A percentile compares a stretch with the other conserved stretches of the same genome.
phyloP scores from a whole-genome alignment of 2,888 invertebrate species.

The Nomada ferruginata region DNA sequence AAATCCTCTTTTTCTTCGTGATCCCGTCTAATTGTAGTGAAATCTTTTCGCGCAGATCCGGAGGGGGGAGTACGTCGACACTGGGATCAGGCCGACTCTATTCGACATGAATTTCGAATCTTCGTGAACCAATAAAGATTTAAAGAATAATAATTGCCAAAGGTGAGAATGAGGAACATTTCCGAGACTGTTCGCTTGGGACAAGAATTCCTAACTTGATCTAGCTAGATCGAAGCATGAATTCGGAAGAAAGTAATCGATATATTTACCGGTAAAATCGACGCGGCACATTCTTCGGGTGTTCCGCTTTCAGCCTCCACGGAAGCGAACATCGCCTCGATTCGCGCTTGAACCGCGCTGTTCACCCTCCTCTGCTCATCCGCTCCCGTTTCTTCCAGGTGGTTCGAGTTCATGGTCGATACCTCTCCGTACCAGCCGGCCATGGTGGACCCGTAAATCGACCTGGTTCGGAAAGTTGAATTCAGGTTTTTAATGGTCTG shows the following conservation, averaged over 20 bases:
- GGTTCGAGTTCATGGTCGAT: constrained; percentile 64
- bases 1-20: constrained; percentile 53
- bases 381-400: constrained; percentile 79
- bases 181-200: not conserved
- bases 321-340: constrained; percentile 91
- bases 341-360: constrained; percentile 93
- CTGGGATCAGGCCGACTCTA: not conserved
- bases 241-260: constrained; percentile 48
- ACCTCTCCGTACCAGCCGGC: constrained; percentile 76
- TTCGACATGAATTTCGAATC: not conserved
- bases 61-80: not conserved
- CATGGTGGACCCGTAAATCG: constrained; percentile 84
- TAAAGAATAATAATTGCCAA: too few species aligned
- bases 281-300: constrained; percentile 81
- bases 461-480: constrained; percentile 75
- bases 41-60: constrained; percentile 31
- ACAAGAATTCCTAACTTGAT: not conserved
- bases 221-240: not conserved
- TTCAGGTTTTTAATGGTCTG: too few species aligned
- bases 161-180: not conserved
- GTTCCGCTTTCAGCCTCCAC: constrained; percentile 82
- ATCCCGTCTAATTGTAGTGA: constrained; percentile 54
- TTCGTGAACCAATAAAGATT: too few species aligned
- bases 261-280: constrained; percentile 78
- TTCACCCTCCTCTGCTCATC: constrained; percentile 84